These are phyloP conservation scores for Xanthorhoe designata DNA, from an alignment of 2,888 invertebrate species.

Conservation along the genomic window DNA sequence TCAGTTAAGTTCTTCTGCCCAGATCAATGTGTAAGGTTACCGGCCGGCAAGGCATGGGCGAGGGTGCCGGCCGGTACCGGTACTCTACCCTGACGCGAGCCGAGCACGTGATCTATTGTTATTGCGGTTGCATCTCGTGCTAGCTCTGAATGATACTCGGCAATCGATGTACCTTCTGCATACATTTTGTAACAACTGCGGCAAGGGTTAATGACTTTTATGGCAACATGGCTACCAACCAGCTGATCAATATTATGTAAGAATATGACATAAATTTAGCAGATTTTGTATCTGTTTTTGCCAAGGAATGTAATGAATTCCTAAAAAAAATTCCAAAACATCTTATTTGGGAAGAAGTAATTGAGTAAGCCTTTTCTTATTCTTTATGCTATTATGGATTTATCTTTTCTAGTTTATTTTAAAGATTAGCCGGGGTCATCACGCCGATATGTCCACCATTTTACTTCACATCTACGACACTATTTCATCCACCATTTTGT, in stretches of 20 bases:
- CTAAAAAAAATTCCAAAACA: background rate
- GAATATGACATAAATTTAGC: background rate
- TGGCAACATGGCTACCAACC: background rate
- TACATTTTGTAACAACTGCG: constrained; percentile 1
- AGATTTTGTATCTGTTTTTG: background rate
- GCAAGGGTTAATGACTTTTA: background rate
- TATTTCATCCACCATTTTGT: constrained; percentile 29
- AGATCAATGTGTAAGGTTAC: constrained; percentile 23
- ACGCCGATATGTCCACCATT: constrained; percentile 56
- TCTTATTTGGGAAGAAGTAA: background rate
- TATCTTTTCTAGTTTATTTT: background rate
- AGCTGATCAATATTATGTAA: constrained; percentile 5
- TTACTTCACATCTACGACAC: constrained; percentile 44
- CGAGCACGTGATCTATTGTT: constrained; percentile 57
- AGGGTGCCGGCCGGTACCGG: constrained; percentile 54
- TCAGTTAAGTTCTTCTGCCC: background rate
- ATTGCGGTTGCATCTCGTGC: constrained; percentile 30
- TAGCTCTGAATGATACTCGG: constrained; percentile 7
- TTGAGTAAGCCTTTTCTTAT: background rate
- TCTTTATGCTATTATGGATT: background rate
- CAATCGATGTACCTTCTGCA: constrained; percentile 10
- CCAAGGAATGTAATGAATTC: too few species aligned
- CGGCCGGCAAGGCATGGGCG: constrained; percentile 52
- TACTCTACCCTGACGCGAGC: constrained; percentile 52
- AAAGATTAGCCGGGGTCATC: background rate